A percentile compares a stretch with the other conserved stretches of the same genome.
Evolutionary conservation across 2,797 vertebrate species (phyloP).

Genomic region (Cuculus canorus): DNA sequence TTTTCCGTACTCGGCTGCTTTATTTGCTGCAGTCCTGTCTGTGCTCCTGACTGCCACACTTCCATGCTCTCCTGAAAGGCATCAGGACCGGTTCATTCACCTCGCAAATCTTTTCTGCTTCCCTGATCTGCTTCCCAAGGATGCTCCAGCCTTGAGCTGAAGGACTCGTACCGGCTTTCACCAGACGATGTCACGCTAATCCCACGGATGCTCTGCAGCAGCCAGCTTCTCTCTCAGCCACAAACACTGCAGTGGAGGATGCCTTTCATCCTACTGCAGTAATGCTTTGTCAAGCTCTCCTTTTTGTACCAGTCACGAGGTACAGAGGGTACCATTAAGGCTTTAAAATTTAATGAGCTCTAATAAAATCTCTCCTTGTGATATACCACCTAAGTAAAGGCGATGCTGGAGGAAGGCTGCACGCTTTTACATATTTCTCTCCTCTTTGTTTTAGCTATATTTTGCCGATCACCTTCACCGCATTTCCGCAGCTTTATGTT

Average conservation of each 20-base stretch:
- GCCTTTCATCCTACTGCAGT: neutral
- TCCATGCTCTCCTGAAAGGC: neutral
- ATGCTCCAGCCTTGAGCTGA: neutral
- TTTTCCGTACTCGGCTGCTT: neutral
- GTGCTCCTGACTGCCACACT: neutral
- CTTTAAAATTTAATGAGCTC: constrained; percentile 64
- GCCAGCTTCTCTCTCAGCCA: rapidly evolving
- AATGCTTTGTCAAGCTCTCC: neutral
- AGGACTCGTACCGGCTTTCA: neutral
- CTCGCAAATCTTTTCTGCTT: neutral
- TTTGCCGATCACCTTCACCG: neutral
- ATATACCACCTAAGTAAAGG: neutral
- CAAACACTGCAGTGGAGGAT: neutral
- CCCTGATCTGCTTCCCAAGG: neutral
- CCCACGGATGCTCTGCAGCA: neutral
- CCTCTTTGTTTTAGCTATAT: neutral
- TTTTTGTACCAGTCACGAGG: neutral
- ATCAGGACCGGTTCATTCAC: neutral
- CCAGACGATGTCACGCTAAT: constrained; percentile 59
- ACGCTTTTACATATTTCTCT: neutral
- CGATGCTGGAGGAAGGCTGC: neutral
- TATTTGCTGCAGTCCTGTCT: neutral
- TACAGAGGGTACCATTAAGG: constrained; percentile 35
- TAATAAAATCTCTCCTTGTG: neutral
- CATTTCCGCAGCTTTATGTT: neutral